A percentile compares a stretch with the other conserved stretches of the same genome.
These are phyloP conservation scores for Bergia puertoricense DNA, from an alignment of 92 coral and sea anemone species.

Conservation along the genomic window DNA sequence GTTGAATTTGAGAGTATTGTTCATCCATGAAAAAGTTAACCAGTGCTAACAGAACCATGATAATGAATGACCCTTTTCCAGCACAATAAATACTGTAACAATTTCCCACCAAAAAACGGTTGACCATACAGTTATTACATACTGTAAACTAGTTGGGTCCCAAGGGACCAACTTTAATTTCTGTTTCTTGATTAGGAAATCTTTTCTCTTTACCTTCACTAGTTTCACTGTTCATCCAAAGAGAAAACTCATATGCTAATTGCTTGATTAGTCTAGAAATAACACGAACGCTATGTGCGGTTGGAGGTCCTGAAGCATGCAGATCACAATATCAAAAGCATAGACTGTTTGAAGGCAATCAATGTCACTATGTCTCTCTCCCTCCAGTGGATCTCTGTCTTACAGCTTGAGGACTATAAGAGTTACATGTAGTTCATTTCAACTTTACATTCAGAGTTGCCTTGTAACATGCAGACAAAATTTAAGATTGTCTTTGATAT, in stretches of 20 bases:
- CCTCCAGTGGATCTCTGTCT: neutral
- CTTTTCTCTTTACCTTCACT: conserved; percentile 2
- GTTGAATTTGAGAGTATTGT: neutral
- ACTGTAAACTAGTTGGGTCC: too few species aligned
- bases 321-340: conserved; percentile 1
- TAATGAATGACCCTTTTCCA: too few species aligned
- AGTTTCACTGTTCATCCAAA: conserved; percentile 20
- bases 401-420: neutral
- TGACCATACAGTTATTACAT: neutral
- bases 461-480: conserved; percentile 12
- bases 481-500: conserved; percentile 27
- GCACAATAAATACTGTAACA: too few species aligned
- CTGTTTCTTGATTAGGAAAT: too few species aligned
- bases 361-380: neutral
- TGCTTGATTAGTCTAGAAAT: neutral
- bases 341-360: neutral
- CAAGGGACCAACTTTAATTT: too few species aligned
- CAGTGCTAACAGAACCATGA: too few species aligned
- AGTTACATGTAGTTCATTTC: too few species aligned
- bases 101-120: too few species aligned
- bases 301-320: conserved; percentile 4
- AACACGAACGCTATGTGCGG: neutral
- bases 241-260: neutral
- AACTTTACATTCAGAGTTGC: neutral
- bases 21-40: too few species aligned